Percentiles rank a stretch among this genome's conserved stretches.
phyloP scores from a whole-genome alignment of 2,113 vertebrate species.

The Harpagus bidentatus region DNA sequence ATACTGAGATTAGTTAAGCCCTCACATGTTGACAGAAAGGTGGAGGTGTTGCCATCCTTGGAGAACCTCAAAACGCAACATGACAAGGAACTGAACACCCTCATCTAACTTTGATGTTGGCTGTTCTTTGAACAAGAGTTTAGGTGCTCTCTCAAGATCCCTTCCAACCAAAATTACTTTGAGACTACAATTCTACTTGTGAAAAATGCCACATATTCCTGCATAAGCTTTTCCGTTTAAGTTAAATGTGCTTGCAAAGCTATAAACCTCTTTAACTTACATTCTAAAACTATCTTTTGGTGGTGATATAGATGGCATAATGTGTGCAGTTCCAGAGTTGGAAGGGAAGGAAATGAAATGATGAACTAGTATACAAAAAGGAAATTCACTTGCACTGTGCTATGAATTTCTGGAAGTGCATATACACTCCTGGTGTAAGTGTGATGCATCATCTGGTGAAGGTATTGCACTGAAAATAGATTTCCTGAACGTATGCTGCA shows the following conservation, averaged over 20 bases:
- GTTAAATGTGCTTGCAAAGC: neutral
- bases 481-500: constrained; percentile 33
- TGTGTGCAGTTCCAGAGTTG: neutral
- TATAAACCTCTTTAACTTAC: neutral
- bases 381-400: constrained; percentile 44
- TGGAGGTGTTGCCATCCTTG: neutral
- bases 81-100: neutral
- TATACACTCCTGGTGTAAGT: neutral
- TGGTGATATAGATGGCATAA: neutral
- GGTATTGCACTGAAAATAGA: constrained; percentile 49
- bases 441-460: constrained; percentile 41
- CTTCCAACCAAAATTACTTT: neutral
- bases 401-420: constrained; percentile 65
- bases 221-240: neutral
- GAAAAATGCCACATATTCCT: neutral
- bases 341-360: constrained; percentile 30
- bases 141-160: neutral
- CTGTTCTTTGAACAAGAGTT: neutral
- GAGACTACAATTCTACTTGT: neutral
- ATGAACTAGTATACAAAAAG: constrained; percentile 15
- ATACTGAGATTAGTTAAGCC: neutral
- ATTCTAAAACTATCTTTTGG: neutral
- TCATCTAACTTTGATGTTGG: neutral
- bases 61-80: neutral
- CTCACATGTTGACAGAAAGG: neutral